phyloP scores from a whole-genome alignment of 1,140 invertebrate genomes.

The Atta texana region DNA sequence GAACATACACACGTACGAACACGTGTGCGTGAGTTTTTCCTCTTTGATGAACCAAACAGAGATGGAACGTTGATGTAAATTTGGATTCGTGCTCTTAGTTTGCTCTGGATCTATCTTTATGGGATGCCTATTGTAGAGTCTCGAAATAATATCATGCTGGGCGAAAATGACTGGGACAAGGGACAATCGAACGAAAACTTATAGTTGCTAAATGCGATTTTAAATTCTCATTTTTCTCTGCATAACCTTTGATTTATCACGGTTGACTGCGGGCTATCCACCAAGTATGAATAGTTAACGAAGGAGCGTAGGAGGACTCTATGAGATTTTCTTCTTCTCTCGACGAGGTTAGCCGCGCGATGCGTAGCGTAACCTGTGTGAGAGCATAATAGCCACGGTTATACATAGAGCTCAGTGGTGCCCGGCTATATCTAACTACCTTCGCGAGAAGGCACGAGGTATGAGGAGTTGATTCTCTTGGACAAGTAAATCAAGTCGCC shows the following conservation, averaged over 20 bases:
- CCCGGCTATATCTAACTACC: constrained; percentile 48
- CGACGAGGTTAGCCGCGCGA: constrained; percentile 64
- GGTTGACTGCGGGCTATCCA: constrained; percentile 72
- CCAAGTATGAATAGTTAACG: constrained; percentile 74
- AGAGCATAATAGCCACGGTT: constrained; percentile 59
- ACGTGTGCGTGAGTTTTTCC: neutral
- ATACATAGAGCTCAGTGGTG: constrained; percentile 61
- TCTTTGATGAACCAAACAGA: neutral
- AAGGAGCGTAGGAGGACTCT: constrained; percentile 71
- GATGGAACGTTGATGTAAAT: neutral
- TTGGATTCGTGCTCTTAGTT: neutral
- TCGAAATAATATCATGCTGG: neutral
- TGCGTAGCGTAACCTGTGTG: constrained; percentile 65
- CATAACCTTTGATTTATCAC: constrained; percentile 71
- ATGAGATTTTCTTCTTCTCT: constrained; percentile 72
- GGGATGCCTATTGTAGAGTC: neutral
- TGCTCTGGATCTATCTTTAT: neutral
- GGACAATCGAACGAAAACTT: constrained; percentile 28
- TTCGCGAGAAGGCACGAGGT: constrained; percentile 35
- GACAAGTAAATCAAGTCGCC: constrained; percentile 77
- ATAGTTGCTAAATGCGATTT: neutral
- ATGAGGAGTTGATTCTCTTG: constrained; percentile 74
- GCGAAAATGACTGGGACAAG: neutral
- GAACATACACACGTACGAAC: neutral
- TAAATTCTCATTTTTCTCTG: constrained; percentile 45